phyloP scores from a whole-genome alignment of 1,140 invertebrate genomes.

The Aleiodes sp. region DNA sequence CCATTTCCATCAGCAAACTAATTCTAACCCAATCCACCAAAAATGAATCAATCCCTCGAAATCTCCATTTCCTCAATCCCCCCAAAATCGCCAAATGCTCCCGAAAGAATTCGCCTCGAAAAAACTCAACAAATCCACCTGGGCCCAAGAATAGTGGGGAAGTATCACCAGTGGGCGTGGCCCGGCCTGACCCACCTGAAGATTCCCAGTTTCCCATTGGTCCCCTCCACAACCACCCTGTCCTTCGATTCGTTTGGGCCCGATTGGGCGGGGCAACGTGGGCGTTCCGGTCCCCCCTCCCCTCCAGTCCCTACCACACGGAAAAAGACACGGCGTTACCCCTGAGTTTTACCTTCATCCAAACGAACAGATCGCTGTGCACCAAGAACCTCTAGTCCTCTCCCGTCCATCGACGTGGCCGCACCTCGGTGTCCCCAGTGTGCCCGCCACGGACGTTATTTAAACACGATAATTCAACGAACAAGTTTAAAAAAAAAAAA shows the following conservation, averaged over 20 bases:
- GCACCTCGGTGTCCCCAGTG: conserved; percentile 47
- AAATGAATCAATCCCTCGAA: no score
- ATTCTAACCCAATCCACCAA: no score
- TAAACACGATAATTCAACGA: background rate
- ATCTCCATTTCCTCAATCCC: no score
- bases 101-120: no score
- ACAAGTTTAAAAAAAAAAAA: background rate
- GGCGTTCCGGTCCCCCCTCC: conserved; percentile 12
- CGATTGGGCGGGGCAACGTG: background rate
- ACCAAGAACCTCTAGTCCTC: conserved; percentile 57
- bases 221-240: background rate
- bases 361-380: conserved; percentile 55
- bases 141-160: no score
- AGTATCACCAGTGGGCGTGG: no score
- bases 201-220: background rate
- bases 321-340: background rate
- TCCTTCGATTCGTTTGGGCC: background rate
- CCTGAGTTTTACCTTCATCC: conserved; percentile 41
- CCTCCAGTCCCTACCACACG: conserved; percentile 17
- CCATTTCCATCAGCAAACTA: no score
- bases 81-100: no score
- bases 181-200: background rate
- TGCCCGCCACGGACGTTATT: conserved; percentile 36
- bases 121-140: no score
- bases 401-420: conserved; percentile 63